These are phyloP conservation scores for Luperina nickerlii DNA, from an alignment of 2,888 invertebrate genomes.

Conservation along the genomic window DNA sequence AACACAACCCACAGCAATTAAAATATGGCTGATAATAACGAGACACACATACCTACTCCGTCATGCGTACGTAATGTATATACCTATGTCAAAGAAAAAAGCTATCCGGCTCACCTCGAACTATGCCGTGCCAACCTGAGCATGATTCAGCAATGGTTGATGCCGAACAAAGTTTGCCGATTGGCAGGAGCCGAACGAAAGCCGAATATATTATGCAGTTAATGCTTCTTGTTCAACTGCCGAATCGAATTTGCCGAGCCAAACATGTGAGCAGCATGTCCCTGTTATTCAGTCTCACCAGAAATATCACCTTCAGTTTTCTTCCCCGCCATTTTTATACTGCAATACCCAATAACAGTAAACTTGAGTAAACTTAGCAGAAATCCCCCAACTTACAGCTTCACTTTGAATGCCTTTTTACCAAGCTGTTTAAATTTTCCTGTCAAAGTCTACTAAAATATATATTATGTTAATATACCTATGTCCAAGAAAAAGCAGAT, in stretches of 20 bases:
- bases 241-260: not conserved
- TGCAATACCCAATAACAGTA: not conserved
- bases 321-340: conserved; percentile 17
- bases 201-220: not conserved
- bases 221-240: not conserved
- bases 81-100: not conserved
- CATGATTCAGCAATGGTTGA: not conserved
- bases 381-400: conserved; percentile 16
- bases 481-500: not conserved
- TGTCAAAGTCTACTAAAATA: conserved; percentile 54
- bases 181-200: too few relatives aligned
- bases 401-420: conserved; percentile 10
- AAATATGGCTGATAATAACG: too few relatives aligned
- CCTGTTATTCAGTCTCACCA: not conserved
- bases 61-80: too few relatives aligned
- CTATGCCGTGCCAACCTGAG: not conserved
- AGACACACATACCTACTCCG: too few relatives aligned
- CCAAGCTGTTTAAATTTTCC: not conserved
- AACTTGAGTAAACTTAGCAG: conserved; percentile 21
- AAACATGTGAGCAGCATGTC: too few relatives aligned
- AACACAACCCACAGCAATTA: too few relatives aligned
- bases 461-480: not conserved
- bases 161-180: not conserved
- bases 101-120: not conserved
- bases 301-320: not conserved